phyloP scores from a whole-genome alignment of 2,797 vertebrate genomes.

The Pangasius krempfi region DNA sequence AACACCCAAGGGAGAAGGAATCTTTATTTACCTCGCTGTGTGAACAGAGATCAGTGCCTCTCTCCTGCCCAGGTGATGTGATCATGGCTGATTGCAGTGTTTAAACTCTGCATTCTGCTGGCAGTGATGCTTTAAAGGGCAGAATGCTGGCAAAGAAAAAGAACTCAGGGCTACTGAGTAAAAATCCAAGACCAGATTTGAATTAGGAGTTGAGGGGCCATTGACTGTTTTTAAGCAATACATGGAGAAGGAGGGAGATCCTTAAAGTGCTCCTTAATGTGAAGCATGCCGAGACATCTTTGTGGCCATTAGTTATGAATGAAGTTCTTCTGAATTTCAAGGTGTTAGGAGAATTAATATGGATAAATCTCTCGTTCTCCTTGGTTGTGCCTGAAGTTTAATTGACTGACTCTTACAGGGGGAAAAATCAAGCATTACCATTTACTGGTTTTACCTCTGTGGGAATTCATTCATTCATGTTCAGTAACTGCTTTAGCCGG shows the following conservation, averaged over 20 bases:
- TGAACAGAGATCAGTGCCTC: slow-evolving; percentile 72
- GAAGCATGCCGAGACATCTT: neutral
- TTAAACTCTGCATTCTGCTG: slow-evolving; percentile 67
- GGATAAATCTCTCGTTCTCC: neutral
- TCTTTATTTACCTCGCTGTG: slow-evolving; percentile 71
- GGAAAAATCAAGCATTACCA: slow-evolving; percentile 2
- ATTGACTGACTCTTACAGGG: neutral
- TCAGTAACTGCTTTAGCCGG: neutral
- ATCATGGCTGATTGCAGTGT: slow-evolving; percentile 70
- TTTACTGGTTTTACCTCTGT: slow-evolving; percentile 24
- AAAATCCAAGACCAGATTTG: slow-evolving; percentile 69
- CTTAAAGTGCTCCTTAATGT: slow-evolving; percentile 54
- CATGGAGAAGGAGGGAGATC: slow-evolving; percentile 62
- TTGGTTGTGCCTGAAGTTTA: neutral
- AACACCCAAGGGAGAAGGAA: slow-evolving; percentile 66
- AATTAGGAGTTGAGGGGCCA: slow-evolving; percentile 65
- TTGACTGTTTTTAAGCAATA: slow-evolving; percentile 72
- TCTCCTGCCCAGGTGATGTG: slow-evolving; percentile 64
- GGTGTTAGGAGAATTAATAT: neutral
- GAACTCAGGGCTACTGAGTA: slow-evolving; percentile 57
- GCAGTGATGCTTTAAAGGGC: slow-evolving; percentile 63
- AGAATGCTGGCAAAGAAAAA: slow-evolving; percentile 47
- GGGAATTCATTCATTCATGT: neutral
- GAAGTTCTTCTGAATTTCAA: neutral
- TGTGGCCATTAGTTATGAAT: neutral